A percentile compares a stretch with the other conserved stretches of the same genome.
These are phyloP conservation scores for Mythimna loreyi DNA, from an alignment of 2,888 invertebrate species.

Conservation along the genomic window DNA sequence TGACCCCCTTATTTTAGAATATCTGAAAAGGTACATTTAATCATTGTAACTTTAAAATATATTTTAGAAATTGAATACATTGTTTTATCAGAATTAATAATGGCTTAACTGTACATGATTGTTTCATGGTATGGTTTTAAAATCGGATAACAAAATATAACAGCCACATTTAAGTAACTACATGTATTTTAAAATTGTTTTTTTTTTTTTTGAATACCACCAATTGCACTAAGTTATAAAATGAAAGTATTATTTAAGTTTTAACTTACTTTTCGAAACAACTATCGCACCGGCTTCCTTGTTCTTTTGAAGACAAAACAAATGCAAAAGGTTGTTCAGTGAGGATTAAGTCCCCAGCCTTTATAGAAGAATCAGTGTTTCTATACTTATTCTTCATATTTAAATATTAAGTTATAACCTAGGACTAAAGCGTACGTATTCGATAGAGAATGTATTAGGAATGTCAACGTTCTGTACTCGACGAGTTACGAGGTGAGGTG, in stretches of 20 bases:
- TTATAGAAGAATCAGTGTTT: slow-evolving; percentile 83
- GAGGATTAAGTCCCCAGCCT: slow-evolving; percentile 93
- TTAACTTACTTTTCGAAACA: slow-evolving; percentile 93
- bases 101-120: background rate
- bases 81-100: too few relatives aligned
- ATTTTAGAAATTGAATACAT: background rate
- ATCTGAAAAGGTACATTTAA: too few relatives aligned
- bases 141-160: background rate
- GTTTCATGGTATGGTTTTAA: background rate
- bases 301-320: slow-evolving; percentile 93
- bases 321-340: slow-evolving; percentile 95
- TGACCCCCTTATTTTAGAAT: background rate
- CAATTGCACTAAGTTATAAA: background rate
- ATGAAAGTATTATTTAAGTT: background rate
- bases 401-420: slow-evolving; percentile 52
- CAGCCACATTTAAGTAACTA: background rate
- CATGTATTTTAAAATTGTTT: background rate
- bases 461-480: slow-evolving; percentile 72
- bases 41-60: too few relatives aligned
- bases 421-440: slow-evolving; percentile 61
- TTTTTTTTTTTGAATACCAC: background rate
- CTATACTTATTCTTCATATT: slow-evolving; percentile 86
- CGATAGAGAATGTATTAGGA: slow-evolving; percentile 75
- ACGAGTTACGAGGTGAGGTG: slow-evolving; percentile 70
- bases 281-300: slow-evolving; percentile 93